A percentile compares a stretch with the other conserved stretches of the same genome.
phyloP scores from a whole-genome alignment of 1,140 invertebrate genomes.

The Patella vulgata region DNA sequence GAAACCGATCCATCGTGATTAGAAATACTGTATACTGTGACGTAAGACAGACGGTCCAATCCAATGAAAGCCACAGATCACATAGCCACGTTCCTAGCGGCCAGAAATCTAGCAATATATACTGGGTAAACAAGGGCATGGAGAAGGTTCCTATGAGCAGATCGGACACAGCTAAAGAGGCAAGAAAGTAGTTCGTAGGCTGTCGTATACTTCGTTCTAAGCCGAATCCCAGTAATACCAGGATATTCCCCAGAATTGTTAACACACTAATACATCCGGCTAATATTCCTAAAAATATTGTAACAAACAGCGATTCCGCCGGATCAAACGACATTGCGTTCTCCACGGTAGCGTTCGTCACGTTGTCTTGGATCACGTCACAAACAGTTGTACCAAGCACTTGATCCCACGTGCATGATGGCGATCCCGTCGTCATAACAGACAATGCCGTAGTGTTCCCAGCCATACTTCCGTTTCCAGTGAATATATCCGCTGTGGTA shows the following conservation, averaged over 20 bases:
- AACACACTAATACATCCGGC: conserved; percentile 70
- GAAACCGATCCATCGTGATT: conserved; percentile 98
- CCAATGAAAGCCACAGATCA: conserved; percentile 98
- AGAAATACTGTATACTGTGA: conserved; percentile 99
- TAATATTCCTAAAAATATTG: conserved; percentile 89
- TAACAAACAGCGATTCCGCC: conserved; percentile 91
- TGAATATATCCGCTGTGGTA: too few relatives aligned
- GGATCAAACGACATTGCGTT: too few relatives aligned
- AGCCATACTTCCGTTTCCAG: too few relatives aligned
- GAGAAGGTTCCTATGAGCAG: conserved; percentile 90
- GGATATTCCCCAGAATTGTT: conserved; percentile 83
- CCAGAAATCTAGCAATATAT: conserved; percentile 93
- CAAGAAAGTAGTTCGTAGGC: conserved; percentile 99
- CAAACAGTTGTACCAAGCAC: too few relatives aligned
- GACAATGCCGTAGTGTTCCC: too few relatives aligned
- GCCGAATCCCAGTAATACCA: conserved; percentile 95
- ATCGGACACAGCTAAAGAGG: conserved; percentile 96
- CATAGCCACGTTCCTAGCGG: conserved; percentile 95
- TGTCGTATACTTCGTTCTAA: conserved; percentile 97
- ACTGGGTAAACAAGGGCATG: conserved; percentile 96
- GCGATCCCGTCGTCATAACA: too few relatives aligned
- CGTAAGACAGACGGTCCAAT: conserved; percentile 98
- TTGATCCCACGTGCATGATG: too few relatives aligned
- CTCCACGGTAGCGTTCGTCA: not conserved
- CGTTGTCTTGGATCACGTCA: too few relatives aligned